Conservation (phyloP, 2,113 vertebrate genomes). For the Pterophyllum scalare region DNA sequence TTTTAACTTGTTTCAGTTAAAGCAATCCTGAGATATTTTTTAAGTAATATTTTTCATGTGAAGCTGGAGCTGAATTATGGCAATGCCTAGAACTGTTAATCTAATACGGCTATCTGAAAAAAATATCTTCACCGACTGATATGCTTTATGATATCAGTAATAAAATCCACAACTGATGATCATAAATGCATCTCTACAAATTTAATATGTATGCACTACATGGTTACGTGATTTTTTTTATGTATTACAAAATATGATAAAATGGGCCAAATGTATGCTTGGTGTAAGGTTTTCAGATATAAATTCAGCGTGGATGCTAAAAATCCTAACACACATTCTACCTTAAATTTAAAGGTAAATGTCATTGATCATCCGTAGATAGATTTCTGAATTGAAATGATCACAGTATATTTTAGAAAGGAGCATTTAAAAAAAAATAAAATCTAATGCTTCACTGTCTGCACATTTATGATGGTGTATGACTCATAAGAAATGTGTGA, state of each 20-base stretch:
- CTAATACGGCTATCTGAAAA: not conserved
- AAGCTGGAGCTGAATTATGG: not conserved
- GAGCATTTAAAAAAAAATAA: not conserved
- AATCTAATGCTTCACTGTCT: constrained; percentile 12
- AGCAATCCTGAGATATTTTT: not conserved
- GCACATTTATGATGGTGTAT: constrained; percentile 41
- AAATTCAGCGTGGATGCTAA: not conserved
- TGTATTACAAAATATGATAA: not conserved
- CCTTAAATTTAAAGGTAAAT: not conserved
- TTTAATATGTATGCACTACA: not conserved
- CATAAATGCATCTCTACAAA: not conserved
- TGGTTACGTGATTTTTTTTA: not conserved
- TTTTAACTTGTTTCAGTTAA: not conserved
- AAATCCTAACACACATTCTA: not conserved
- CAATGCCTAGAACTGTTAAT: not conserved
- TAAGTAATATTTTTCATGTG: not conserved
- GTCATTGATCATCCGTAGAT: not conserved
- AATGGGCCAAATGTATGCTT: not conserved
- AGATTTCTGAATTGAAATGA: not conserved
- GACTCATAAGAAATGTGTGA: constrained; percentile 46
- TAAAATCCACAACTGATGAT: not conserved
- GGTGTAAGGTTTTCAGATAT: not conserved
- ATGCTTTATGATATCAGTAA: not conserved
- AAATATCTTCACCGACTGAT: not conserved
- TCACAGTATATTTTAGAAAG: constrained; percentile 40